These are phyloP conservation scores for Clepsis dumicolana DNA, from an alignment of 2,888 invertebrate species.

Conservation along the genomic window DNA sequence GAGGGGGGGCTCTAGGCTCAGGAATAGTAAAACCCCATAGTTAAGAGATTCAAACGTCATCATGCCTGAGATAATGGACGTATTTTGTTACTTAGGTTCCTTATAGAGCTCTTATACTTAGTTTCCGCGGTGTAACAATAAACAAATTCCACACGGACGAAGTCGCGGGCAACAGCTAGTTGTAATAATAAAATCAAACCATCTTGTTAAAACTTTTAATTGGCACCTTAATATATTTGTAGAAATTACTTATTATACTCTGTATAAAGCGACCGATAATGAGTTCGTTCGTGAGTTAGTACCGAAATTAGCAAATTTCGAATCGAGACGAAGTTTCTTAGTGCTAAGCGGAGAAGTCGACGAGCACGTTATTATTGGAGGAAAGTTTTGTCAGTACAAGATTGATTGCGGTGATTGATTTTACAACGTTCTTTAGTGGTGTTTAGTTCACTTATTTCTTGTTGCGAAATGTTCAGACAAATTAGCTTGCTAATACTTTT, in stretches of 20 bases:
- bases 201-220: constrained; percentile 41
- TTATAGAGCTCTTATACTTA: too few species aligned
- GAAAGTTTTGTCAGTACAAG: constrained; percentile 65
- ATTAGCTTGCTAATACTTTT: background rate
- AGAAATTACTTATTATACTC: constrained; percentile 35
- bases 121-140: too few species aligned
- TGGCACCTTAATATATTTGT: constrained; percentile 35
- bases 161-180: too few species aligned
- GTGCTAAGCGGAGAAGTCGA: constrained; percentile 60
- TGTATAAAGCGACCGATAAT: constrained; percentile 65
- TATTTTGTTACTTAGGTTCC: too few species aligned
- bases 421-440: constrained; percentile 38
- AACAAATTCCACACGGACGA: too few species aligned
- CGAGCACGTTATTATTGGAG: constrained; percentile 58
- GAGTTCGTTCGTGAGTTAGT: constrained; percentile 63
- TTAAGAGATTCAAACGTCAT: too few species aligned
- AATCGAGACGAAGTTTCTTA: constrained; percentile 70
- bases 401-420: constrained; percentile 64
- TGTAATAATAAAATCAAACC: constrained; percentile 25
- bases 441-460: constrained; percentile 48
- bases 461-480: constrained; percentile 17
- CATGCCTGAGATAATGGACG: too few species aligned
- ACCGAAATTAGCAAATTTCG: constrained; percentile 77
- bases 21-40: too few species aligned
- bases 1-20: too few species aligned